Evolutionary conservation across 1,140 invertebrate genomes (phyloP).

Genomic region (Drosophila pruinosa): DNA sequence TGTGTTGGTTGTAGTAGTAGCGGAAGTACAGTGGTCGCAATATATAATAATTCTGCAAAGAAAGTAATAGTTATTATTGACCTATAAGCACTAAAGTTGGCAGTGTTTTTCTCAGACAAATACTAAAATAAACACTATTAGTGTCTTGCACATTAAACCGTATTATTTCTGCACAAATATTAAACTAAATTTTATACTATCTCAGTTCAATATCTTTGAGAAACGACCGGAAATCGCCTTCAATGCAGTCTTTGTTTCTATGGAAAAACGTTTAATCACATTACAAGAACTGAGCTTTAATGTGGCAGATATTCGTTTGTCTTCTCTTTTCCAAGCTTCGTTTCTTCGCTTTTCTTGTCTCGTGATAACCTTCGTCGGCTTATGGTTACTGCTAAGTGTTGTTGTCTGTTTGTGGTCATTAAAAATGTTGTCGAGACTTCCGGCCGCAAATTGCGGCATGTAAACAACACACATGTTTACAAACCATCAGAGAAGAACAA

Average conservation of each 20-base stretch:
- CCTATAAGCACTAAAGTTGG: too few relatives aligned
- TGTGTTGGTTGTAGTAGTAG: neutral
- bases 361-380: slow-evolving; percentile 33
- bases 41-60: too few relatives aligned
- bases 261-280: slow-evolving; percentile 2
- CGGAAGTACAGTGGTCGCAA: too few relatives aligned
- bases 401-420: slow-evolving; percentile 67
- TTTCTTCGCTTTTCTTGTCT: too few relatives aligned
- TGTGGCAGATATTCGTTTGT: neutral
- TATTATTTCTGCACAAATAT: too few relatives aligned
- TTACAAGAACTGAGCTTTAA: neutral
- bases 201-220: neutral
- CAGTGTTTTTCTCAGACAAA: too few relatives aligned
- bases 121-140: too few relatives aligned
- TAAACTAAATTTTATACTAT: too few relatives aligned
- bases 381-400: slow-evolving; percentile 27
- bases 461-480: slow-evolving; percentile 78
- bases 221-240: neutral
- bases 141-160: too few relatives aligned
- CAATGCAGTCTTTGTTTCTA: neutral
- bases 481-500: slow-evolving; percentile 33
- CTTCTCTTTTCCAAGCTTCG: neutral
- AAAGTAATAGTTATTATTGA: too few relatives aligned
- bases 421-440: slow-evolving; percentile 58
- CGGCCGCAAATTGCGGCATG: slow-evolving; percentile 64